Percentiles rank a stretch among this genome's conserved stretches.
Conservation (phyloP, 1,140 invertebrate species). For the Panagrolaimus sp. region DNA sequence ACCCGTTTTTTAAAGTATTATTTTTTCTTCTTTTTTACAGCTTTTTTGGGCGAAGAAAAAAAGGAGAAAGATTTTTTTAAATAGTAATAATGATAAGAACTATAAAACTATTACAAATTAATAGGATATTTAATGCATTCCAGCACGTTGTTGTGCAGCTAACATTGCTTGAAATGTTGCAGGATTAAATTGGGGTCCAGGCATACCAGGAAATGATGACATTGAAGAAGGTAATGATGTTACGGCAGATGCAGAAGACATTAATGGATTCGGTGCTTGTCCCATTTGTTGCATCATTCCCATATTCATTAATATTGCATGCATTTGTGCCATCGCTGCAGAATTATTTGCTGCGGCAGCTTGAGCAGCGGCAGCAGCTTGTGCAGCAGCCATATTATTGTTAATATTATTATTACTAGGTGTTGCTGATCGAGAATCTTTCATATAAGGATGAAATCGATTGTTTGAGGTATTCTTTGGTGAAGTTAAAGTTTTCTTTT, state of each 20-base stretch:
- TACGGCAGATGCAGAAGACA: neutral
- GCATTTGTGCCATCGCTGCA: too few relatives aligned
- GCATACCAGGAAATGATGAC: neutral
- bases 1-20: neutral
- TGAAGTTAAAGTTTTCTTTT: neutral
- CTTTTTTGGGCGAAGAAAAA: neutral
- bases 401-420: neutral
- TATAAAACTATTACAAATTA: conserved; percentile 6
- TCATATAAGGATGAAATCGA: neutral
- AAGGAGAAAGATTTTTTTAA: neutral
- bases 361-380: conserved; percentile 15
- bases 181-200: neutral
- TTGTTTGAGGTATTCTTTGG: neutral
- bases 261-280: neutral
- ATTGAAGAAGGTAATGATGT: neutral
- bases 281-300: conserved; percentile 6
- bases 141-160: neutral
- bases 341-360: too few relatives aligned
- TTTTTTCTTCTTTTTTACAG: too few relatives aligned
- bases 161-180: neutral
- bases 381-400: neutral
- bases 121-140: neutral
- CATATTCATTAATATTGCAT: too few relatives aligned
- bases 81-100: neutral
- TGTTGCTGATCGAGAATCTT: neutral